Conservation (phyloP, 2,797 vertebrate species). For the Alfaro cultratus region DNA sequence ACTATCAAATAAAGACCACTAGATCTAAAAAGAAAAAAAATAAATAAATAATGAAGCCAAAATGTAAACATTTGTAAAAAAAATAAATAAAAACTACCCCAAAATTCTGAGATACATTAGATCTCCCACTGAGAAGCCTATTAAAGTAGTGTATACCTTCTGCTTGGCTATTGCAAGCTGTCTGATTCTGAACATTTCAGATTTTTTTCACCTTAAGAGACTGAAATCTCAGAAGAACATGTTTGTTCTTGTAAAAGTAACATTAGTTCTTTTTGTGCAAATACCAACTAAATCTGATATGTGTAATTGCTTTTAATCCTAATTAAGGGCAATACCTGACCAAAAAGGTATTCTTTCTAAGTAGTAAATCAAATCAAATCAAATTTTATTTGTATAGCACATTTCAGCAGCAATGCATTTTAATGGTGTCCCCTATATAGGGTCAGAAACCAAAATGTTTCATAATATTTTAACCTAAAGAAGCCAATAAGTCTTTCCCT, state of each 20-base stretch:
- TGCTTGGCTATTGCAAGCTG: neutral
- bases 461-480: conserved; percentile 9
- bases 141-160: neutral
- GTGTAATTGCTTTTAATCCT: neutral
- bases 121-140: neutral
- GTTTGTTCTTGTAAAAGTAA: neutral
- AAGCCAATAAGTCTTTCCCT: conserved; percentile 9
- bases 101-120: neutral
- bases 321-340: neutral
- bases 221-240: neutral
- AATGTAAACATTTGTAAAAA: neutral
- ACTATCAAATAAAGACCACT: too few relatives aligned
- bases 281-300: neutral
- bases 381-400: too few relatives aligned
- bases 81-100: neutral
- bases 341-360: neutral
- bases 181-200: neutral
- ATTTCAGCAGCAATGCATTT: too few relatives aligned
- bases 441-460: neutral
- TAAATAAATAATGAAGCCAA: neutral
- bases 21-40: too few relatives aligned
- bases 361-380: too few relatives aligned
- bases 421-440: conserved; percentile 12
- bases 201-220: neutral
- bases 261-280: neutral